Evolutionary conservation across 2,888 invertebrate genomes (phyloP), one percentile per base, ranked within the genome.

Genomic region (Drepanosiphum platanoidis): DNA sequence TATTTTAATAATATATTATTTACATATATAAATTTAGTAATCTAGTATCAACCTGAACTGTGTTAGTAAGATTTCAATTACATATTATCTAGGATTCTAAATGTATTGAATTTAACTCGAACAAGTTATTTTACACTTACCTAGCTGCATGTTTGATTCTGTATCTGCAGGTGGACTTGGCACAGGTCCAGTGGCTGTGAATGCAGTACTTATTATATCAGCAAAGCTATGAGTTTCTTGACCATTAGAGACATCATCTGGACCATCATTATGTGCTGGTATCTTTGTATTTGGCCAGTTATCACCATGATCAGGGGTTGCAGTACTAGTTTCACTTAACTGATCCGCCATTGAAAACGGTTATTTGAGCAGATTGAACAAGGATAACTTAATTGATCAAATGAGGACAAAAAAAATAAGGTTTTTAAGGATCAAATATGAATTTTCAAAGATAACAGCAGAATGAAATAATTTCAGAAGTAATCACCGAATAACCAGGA

Each of bases 191-290:
- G 84, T 84, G 68, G 84, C 75, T 66, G 84, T 84, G 75, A 84
- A 84, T 77, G 84, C 84, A 30, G 84, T 84, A 52, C 84, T 84
- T 77, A 84, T 58, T 75, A 84, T 77, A 84, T 84, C 84, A 66
- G 84, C 84, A 84, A 84, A 84, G 77, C 84, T 84, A 84, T 70
- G 84, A 77, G 84, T 84, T 68, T 84, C 84, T 77, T 77, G 84
- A 36, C 84, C 68, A 70, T 84, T 84, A 58, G 84, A 77, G 77
- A 84, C 84, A 52, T 84, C 58, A 84, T 84, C 75, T 70, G 84
- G 22, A 68, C 77, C 84, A 77, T 84, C 84, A 30, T 30, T 58
- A 70, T 84, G 77, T 77, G 84, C 72, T 27, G 84, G 75, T 68
- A 84, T 39, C 46, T 84, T 84, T 70, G 77, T 77, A 70, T 58